Evolutionary conservation across 92 coral and sea anemone genomes (phyloP).

Genomic region (Pocillopora grandis): DNA sequence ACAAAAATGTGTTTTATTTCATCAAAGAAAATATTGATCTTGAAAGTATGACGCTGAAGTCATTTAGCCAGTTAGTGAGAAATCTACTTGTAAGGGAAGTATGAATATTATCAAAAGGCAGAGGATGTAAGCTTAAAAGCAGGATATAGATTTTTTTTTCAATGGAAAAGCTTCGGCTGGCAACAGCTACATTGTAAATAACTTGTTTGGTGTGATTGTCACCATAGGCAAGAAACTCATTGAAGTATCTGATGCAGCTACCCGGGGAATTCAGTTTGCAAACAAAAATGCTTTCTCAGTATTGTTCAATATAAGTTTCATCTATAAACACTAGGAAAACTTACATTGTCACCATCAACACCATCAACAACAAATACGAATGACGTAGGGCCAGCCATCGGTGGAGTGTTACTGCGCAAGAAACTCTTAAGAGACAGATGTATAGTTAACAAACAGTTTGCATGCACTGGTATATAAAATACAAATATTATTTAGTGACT

Average conservation of each 20-base stretch:
- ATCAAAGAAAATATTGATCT: slow-evolving; percentile 6
- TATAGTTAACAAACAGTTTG: background rate
- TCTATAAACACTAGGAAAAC: slow-evolving; percentile 13
- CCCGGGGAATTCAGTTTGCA: slow-evolving; percentile 22
- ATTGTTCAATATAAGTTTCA: slow-evolving; percentile 7
- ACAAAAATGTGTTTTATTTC: slow-evolving; percentile 5
- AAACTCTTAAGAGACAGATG: background rate
- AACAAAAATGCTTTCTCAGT: slow-evolving; percentile 2
- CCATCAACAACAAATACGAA: background rate
- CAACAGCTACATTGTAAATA: slow-evolving; percentile 1
- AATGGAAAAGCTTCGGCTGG: background rate
- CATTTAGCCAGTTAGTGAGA: slow-evolving; percentile 7
- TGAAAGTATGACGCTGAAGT: slow-evolving; percentile 18
- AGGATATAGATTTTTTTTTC: background rate
- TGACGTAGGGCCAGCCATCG: background rate
- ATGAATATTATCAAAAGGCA: background rate
- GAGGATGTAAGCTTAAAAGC: background rate
- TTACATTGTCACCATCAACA: slow-evolving; percentile 7
- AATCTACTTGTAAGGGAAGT: slow-evolving; percentile 18
- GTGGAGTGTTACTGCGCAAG: slow-evolving; percentile 6
- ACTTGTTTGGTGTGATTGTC: slow-evolving; percentile 18
- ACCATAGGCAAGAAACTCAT: slow-evolving; percentile 9
- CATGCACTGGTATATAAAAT: slow-evolving; percentile 17
- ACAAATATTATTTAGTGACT: background rate
- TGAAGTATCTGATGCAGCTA: slow-evolving; percentile 10